phyloP scores from a whole-genome alignment of 1,140 invertebrate genomes.

The Solen grandis region DNA sequence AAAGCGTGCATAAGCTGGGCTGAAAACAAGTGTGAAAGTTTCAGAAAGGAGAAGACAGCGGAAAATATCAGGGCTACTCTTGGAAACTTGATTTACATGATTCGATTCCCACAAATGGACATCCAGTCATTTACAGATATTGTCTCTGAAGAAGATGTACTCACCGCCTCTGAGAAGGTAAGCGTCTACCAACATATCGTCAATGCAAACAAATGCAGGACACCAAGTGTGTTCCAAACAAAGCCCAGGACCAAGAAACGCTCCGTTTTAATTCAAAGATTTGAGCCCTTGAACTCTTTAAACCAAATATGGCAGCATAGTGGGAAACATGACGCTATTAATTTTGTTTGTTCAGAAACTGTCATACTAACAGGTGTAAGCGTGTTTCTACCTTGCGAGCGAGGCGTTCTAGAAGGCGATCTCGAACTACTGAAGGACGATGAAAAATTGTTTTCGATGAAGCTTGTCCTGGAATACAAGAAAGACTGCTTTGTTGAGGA shows the following conservation, averaged over 20 bases:
- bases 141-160: not conserved
- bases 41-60: not conserved
- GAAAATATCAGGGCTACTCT: not conserved
- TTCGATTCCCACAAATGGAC: not conserved
- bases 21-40: not conserved
- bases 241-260: not conserved
- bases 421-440: not conserved
- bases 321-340: not conserved
- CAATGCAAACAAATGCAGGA: too few species aligned
- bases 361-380: not conserved
- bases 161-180: not conserved
- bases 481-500: not conserved
- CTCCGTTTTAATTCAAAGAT: not conserved
- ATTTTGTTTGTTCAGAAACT: not conserved
- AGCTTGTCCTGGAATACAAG: not conserved
- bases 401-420: not conserved
- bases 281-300: not conserved
- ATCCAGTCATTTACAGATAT: not conserved
- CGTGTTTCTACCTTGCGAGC: not conserved
- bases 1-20: not conserved
- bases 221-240: not conserved
- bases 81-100: not conserved
- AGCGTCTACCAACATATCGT: not conserved
- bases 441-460: not conserved
- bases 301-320: not conserved